These are phyloP conservation scores for Oryctolagus cuniculus DNA, from an alignment of 2,113 vertebrate species.

Conservation along the genomic window DNA sequence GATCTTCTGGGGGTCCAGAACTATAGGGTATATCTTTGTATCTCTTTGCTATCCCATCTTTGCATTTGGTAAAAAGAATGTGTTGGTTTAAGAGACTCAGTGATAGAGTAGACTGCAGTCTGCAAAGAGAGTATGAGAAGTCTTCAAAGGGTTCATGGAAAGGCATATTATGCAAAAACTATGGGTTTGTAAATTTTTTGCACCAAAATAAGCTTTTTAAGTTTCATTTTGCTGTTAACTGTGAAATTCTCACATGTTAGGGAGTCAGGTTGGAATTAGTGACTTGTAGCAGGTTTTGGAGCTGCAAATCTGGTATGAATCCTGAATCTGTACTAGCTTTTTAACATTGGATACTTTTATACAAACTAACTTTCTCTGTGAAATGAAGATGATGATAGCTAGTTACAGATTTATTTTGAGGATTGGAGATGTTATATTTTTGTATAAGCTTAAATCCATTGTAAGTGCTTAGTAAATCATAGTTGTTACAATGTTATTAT, in stretches of 20 bases:
- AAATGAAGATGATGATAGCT: slow-evolving; percentile 25
- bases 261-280: neutral
- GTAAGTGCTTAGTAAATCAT: slow-evolving; percentile 13
- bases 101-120: neutral
- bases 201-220: no score
- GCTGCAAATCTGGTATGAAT: neutral
- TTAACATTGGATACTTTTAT: neutral
- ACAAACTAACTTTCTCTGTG: neutral
- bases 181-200: no score
- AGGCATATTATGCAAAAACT: no score
- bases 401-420: slow-evolving; percentile 10
- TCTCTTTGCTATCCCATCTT: slow-evolving; percentile 36
- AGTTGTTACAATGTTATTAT: slow-evolving; percentile 14
- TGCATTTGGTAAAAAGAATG: neutral
- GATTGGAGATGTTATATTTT: neutral
- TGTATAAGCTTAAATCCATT: neutral
- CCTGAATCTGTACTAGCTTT: neutral
- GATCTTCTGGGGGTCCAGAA: neutral
- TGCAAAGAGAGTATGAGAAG: neutral
- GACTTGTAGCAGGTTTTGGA: neutral
- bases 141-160: no score
- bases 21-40: neutral
- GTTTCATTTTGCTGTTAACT: no score
- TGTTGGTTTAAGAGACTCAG: neutral
- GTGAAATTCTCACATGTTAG: no score